These are phyloP conservation scores for Lithophane socia DNA, from an alignment of 2,888 invertebrate species.

Conservation along the genomic window DNA sequence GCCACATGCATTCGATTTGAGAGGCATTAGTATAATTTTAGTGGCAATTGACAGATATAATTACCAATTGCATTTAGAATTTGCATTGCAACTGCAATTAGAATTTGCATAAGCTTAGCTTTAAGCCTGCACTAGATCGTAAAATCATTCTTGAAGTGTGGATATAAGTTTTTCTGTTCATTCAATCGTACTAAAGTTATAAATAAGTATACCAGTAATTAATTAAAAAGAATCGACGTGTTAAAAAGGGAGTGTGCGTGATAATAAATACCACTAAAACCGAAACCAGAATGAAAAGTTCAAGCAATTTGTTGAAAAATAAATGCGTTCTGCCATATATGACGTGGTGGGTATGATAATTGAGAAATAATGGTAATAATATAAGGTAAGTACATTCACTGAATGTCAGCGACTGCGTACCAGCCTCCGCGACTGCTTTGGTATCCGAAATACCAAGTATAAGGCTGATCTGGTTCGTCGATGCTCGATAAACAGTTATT, in stretches of 20 bases:
- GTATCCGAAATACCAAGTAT: slow-evolving; percentile 21
- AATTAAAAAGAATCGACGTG: slow-evolving; percentile 29
- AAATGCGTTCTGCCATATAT: slow-evolving; percentile 27
- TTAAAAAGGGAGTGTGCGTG: slow-evolving; percentile 17
- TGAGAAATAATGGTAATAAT: slow-evolving; percentile 35
- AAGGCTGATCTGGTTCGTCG: neutral
- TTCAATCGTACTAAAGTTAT: slow-evolving; percentile 12
- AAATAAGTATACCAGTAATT: slow-evolving; percentile 24
- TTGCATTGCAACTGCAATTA: slow-evolving; percentile 13
- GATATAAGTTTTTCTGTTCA: slow-evolving; percentile 16
- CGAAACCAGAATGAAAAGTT: slow-evolving; percentile 44
- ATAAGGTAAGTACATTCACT: slow-evolving; percentile 32
- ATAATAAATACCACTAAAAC: slow-evolving; percentile 21
- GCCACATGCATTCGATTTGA: slow-evolving; percentile 30
- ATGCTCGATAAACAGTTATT: neutral
- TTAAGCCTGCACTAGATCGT: slow-evolving; percentile 7
- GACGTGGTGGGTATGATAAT: slow-evolving; percentile 46
- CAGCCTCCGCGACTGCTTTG: neutral
- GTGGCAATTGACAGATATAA: slow-evolving; percentile 27
- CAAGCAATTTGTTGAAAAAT: slow-evolving; percentile 40
- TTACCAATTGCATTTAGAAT: slow-evolving; percentile 26
- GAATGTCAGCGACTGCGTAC: slow-evolving; percentile 47
- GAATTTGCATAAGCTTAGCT: slow-evolving; percentile 38
- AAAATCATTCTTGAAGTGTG: slow-evolving; percentile 10
- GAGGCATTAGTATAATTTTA: slow-evolving; percentile 28